These are phyloP conservation scores for Cotesia glomerata DNA, from an alignment of 1,140 invertebrate genomes.

Conservation along the genomic window DNA sequence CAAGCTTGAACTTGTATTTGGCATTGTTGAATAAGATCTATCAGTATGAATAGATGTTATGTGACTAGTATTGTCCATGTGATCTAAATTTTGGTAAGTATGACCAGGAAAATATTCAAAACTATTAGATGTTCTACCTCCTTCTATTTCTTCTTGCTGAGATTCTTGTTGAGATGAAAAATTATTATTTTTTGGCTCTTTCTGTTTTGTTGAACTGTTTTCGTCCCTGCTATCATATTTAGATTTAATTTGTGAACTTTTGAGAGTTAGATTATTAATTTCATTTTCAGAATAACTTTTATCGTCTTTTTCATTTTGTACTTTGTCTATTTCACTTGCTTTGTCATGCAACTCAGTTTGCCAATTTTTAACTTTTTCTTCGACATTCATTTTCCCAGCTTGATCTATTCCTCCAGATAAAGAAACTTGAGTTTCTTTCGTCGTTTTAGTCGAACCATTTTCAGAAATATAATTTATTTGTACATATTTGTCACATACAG, in stretches of 20 bases:
- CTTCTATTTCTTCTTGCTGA: constrained; percentile 43
- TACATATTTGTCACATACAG: constrained; percentile 56
- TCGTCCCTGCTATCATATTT: constrained; percentile 13
- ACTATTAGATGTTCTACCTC: constrained; percentile 58
- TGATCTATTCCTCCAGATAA: background rate
- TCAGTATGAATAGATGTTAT: constrained; percentile 50
- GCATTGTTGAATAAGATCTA: constrained; percentile 56
- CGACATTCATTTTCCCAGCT: background rate
- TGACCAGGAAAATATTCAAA: constrained; percentile 64
- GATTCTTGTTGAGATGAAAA: background rate
- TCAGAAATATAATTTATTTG: constrained; percentile 48
- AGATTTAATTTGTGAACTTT: no score
- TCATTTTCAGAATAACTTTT: no score
- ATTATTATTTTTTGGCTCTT: constrained; percentile 5
- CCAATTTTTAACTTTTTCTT: background rate
- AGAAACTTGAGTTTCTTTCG: constrained; percentile 56
- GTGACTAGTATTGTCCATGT: constrained; percentile 47
- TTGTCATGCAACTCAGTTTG: background rate
- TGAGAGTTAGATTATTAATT: no score
- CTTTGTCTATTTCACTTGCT: background rate
- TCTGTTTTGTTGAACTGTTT: constrained; percentile 40
- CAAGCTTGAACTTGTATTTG: constrained; percentile 59
- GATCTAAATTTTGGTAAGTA: constrained; percentile 56
- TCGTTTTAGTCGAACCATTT: constrained; percentile 41
- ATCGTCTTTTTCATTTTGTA: no score